A percentile compares a stretch with the other conserved stretches of the same genome.
phyloP scores from a whole-genome alignment of 37 sponge, comb jelly and placozoan genomes.

The Mnemiopsis leidyi region DNA sequence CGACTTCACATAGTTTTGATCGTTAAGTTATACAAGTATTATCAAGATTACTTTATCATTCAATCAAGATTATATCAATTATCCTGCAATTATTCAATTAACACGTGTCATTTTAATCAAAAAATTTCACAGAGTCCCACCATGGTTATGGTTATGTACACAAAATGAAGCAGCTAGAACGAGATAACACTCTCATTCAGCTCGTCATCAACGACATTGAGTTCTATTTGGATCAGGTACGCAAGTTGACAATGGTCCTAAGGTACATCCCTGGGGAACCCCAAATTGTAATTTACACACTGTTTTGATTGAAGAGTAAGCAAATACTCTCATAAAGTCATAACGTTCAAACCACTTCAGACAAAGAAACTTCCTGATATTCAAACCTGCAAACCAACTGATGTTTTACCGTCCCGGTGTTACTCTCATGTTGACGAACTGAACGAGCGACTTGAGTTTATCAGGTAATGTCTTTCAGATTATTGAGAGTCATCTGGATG shows the following conservation, averaged over 20 bases:
- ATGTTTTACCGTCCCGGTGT: background rate
- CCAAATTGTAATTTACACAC: background rate
- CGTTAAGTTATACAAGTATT: too few relatives aligned
- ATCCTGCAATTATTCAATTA: too few relatives aligned
- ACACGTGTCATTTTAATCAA: too few relatives aligned
- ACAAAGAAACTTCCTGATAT: background rate
- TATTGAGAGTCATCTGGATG: too few relatives aligned
- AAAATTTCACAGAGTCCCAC: constrained; percentile 36
- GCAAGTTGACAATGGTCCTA: background rate
- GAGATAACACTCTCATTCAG: constrained; percentile 53
- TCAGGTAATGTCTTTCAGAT: background rate
- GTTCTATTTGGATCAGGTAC: constrained; percentile 30
- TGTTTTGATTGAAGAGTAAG: too few relatives aligned
- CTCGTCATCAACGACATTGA: constrained; percentile 64
- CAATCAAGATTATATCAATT: too few relatives aligned
- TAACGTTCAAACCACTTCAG: too few relatives aligned
- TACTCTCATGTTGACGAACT: constrained; percentile 28
- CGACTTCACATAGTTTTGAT: too few relatives aligned
- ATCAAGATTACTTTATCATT: too few relatives aligned
- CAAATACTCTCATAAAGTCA: too few relatives aligned
- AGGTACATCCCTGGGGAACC: background rate
- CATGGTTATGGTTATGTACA: constrained; percentile 48
- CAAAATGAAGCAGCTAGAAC: constrained; percentile 59
- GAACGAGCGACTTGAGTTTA: constrained; percentile 28
- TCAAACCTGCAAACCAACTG: background rate